Evolutionary conservation across 64 coral and sea anemone species (phyloP).

Genomic region (Montipora sp.): DNA sequence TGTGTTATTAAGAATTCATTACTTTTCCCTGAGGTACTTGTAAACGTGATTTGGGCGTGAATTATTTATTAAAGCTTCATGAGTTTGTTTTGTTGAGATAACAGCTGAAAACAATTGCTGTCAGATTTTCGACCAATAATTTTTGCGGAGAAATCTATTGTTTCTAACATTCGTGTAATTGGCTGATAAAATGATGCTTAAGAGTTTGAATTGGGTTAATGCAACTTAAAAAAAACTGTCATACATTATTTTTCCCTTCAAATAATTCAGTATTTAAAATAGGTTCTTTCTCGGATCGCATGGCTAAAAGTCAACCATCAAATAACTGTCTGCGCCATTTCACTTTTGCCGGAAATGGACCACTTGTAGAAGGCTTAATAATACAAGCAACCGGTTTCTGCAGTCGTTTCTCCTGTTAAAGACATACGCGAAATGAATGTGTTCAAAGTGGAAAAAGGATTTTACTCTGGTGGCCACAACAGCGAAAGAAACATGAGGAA

Average conservation of each 20-base stretch:
- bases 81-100: neutral
- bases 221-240: too few species aligned
- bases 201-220: neutral
- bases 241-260: too few species aligned
- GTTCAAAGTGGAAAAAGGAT: neutral
- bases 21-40: neutral
- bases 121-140: neutral
- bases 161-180: neutral
- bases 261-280: too few species aligned
- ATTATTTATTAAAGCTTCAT: constrained; percentile 7
- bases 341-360: too few species aligned
- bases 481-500: neutral
- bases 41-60: neutral
- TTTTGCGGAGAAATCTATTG: neutral
- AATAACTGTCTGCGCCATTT: too few species aligned
- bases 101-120: constrained; percentile 8
- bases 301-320: too few species aligned
- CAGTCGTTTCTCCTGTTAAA: too few species aligned
- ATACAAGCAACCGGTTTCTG: too few species aligned
- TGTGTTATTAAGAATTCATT: too few species aligned
- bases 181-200: neutral
- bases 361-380: too few species aligned
- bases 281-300: too few species aligned
- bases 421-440: neutral
- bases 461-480: neutral